phyloP scores from a whole-genome alignment of 2,797 vertebrate species.

The Sebastes flavidus region DNA sequence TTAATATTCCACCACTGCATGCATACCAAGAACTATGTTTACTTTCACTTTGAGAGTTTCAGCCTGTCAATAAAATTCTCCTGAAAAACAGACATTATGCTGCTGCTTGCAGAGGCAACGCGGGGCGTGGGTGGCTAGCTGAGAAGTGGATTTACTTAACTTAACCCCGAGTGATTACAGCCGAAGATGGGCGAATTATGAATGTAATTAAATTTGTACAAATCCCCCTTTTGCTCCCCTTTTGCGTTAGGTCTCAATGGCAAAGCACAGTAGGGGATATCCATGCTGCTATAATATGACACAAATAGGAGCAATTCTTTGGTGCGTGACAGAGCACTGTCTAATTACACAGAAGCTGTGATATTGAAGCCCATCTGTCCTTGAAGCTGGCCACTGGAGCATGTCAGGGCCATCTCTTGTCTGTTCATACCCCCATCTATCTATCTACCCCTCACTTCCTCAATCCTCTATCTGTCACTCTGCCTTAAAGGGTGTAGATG shows the following conservation, averaged over 20 bases:
- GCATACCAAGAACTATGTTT: conserved; percentile 60
- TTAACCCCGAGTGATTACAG: conserved; percentile 69
- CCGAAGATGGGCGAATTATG: conserved; percentile 72
- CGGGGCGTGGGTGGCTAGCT: conserved; percentile 48
- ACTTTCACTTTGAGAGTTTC: conserved; percentile 62
- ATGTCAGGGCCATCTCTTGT: conserved; percentile 54
- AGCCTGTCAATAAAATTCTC: conserved; percentile 56
- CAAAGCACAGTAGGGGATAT: conserved; percentile 52
- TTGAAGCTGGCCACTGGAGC: conserved; percentile 70
- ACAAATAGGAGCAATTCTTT: conserved; percentile 65
- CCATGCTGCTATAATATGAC: conserved; percentile 62
- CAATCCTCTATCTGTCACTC: conserved; percentile 69
- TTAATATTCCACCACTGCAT: conserved; percentile 71
- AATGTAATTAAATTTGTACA: conserved; percentile 76
- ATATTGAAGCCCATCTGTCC: conserved; percentile 70
- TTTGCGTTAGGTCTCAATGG: conserved; percentile 62
- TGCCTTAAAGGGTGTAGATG: conserved; percentile 58
- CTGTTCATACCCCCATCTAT: conserved; percentile 59
- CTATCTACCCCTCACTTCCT: conserved; percentile 45
- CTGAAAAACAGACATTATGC: conserved; percentile 19
- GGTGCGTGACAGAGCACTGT: conserved; percentile 62
- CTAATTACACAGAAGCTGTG: conserved; percentile 71
- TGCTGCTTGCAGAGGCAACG: not conserved
- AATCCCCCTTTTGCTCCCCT: conserved; percentile 62
- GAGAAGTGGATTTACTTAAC: conserved; percentile 66